Conservation (phyloP, 2,888 invertebrate genomes). For the Holacanthella duospinosa region DNA sequence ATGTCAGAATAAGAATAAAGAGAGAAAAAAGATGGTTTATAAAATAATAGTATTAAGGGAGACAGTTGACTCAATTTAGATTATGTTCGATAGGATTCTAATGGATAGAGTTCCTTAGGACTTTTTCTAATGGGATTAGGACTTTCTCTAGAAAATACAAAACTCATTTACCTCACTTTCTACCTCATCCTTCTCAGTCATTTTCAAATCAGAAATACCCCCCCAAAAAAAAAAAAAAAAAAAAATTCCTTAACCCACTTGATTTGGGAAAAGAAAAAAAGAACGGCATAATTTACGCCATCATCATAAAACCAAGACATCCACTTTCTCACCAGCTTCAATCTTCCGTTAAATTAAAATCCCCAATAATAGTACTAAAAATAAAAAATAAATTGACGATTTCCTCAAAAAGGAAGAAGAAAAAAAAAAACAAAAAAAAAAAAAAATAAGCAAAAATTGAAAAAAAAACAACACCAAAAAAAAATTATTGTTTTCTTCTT, state of each 20-base stretch:
- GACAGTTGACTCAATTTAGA: constrained; percentile 3
- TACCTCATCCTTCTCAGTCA: background rate
- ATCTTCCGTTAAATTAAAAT: constrained; percentile 1
- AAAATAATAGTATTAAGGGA: background rate
- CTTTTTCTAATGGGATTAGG: background rate
- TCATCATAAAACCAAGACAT: background rate
- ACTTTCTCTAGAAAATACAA: background rate
- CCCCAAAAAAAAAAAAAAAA: too few species aligned
- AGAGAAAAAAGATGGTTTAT: background rate
- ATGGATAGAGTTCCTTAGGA: too few species aligned
- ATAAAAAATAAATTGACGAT: background rate
- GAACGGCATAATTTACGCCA: background rate
- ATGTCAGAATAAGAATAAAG: background rate
- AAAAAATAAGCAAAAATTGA: background rate
- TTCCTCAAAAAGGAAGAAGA: background rate
- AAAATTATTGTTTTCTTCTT: too few species aligned
- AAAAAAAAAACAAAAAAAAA: background rate
- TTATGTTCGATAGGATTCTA: constrained; percentile 4
- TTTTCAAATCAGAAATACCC: background rate
- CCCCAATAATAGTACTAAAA: background rate
- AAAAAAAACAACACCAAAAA: too few species aligned
- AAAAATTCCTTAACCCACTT: too few species aligned
- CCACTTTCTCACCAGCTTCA: background rate
- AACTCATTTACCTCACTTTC: background rate
- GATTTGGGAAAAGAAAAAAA: background rate